These are phyloP conservation scores for Chalcis sispes DNA, from an alignment of 2,888 invertebrate species.

Conservation along the genomic window DNA sequence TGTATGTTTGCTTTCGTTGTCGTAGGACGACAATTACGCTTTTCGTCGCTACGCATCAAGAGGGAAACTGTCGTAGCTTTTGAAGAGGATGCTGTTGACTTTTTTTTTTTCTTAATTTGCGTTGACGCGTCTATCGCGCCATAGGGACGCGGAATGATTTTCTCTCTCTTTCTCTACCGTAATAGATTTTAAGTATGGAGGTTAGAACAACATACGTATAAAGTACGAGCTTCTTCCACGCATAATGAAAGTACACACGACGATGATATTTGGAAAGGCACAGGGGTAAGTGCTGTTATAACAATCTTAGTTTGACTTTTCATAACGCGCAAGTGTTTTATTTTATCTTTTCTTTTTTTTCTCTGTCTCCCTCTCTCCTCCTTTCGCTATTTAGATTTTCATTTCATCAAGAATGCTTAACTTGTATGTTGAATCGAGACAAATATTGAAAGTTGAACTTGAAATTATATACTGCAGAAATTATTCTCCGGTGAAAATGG, in stretches of 20 bases:
- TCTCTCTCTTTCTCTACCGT: too few species aligned
- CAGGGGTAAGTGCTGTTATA: slow-evolving; percentile 14
- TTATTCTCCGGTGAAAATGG: too few species aligned
- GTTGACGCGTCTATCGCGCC: neutral
- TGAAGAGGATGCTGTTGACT: neutral
- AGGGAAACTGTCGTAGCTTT: neutral
- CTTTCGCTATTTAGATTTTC: slow-evolving; percentile 18
- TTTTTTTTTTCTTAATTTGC: neutral
- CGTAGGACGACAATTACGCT: neutral
- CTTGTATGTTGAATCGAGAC: neutral
- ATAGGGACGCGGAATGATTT: too few species aligned
- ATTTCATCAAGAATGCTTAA: neutral
- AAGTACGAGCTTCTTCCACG: neutral
- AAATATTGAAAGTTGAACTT: too few species aligned
- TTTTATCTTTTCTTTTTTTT: too few species aligned
- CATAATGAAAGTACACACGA: slow-evolving; percentile 13
- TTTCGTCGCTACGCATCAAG: neutral
- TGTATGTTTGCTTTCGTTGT: too few species aligned
- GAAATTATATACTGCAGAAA: too few species aligned
- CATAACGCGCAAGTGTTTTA: too few species aligned
- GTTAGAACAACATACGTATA: slow-evolving; percentile 36
- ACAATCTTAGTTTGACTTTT: slow-evolving; percentile 5
- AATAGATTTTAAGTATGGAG: slow-evolving; percentile 40
- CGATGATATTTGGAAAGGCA: slow-evolving; percentile 29
- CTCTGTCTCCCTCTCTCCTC: neutral